Conservation (phyloP, 2,797 vertebrate genomes). For the Clangula hyemalis region DNA sequence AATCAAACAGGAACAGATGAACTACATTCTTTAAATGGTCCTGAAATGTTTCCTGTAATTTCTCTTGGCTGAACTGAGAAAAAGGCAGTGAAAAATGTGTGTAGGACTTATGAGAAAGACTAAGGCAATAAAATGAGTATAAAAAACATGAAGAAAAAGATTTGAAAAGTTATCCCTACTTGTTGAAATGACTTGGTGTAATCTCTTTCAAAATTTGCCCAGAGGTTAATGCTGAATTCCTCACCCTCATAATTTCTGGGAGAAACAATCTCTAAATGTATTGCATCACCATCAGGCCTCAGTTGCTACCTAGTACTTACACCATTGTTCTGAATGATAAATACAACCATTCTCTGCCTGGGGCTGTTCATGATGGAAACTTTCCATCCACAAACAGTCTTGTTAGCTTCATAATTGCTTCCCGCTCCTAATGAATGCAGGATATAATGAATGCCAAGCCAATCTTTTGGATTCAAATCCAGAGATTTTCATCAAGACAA, state of each 20-base stretch:
- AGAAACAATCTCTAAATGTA: not conserved
- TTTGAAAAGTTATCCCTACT: not conserved
- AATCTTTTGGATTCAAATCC: constrained; percentile 49
- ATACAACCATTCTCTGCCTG: constrained; percentile 14
- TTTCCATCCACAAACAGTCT: constrained; percentile 32
- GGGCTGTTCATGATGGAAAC: not conserved
- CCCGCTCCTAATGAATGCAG: constrained; percentile 12
- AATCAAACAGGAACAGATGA: not conserved
- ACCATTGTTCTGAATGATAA: constrained; percentile 27
- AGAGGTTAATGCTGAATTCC: not conserved
- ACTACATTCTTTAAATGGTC: not conserved
- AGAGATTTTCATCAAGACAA: constrained; percentile 46
- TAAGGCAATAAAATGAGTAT: not conserved
- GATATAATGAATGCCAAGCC: constrained; percentile 6
- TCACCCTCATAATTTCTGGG: not conserved
- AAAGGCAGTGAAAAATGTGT: not conserved
- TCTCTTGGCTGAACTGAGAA: not conserved
- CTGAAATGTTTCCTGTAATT: not conserved
- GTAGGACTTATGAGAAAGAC: not conserved
- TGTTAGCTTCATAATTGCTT: constrained; percentile 52
- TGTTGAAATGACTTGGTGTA: not conserved
- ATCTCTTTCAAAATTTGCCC: not conserved
- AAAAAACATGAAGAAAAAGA: not conserved
- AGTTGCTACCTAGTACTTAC: not conserved
- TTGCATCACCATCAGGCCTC: not conserved